Evolutionary conservation across 2,888 invertebrate species (phyloP), one percentile per base, ranked within the genome.

Genomic region (Alloplasta piceator): DNA sequence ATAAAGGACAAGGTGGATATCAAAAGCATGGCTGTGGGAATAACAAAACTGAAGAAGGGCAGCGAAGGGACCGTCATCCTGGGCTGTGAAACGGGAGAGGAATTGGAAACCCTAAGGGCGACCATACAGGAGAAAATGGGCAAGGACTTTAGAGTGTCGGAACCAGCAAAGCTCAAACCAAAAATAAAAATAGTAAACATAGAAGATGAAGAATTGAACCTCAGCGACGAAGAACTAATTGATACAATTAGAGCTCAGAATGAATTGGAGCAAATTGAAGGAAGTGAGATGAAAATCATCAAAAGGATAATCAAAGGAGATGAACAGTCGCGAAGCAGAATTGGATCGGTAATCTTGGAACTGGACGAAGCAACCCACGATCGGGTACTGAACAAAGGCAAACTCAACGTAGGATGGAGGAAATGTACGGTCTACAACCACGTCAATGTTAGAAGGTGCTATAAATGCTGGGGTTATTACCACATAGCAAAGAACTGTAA

Each of bases 401-500:
- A 46, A 1, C 9, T 46, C 10, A 6, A 46, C 46, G 46, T 46
- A 10, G 46, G 7, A 0, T 16, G 16, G 61, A 43, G 26, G 7
- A 55, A 56, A 38, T 68, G 68, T 56, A 41, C 16, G 10, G 68
- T 68, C 3, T 68, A 43, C 26, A 43, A 68, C 14, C 55, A 68
- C 7, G 26, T 56, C 1, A 68, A 36, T 4, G 68, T 43, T n/a
- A 56, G 41, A 9, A 9, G 80, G 39, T 82, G 77, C 61, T 82
- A 55, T 43, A 82, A 83, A 41, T 78, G 74, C 41, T 81, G 78
- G 81, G 78, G 78, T 9, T 81, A 26, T n/a, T 63, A 74, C 41
- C 79, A 80, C 16, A 78, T 75, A 43, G 80, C 82, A 7, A 82
- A 82, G 12, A 66, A 82, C 26, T 79, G 82, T 14, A 79, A 16